Conservation (phyloP, 2,113 vertebrate genomes). For the Megaleporinus macrocephalus region DNA sequence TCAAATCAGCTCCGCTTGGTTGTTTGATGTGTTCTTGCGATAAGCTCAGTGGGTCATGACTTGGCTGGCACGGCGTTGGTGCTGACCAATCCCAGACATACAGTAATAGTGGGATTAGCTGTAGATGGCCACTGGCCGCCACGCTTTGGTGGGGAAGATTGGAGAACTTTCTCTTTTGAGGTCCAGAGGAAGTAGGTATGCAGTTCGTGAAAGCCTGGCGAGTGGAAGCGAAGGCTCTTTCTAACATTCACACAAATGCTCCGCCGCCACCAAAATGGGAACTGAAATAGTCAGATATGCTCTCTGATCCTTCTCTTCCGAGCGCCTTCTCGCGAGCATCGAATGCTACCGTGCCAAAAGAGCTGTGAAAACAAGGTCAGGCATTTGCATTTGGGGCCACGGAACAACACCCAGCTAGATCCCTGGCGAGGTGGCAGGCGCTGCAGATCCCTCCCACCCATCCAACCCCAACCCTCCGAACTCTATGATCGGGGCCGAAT, state of each 20-base stretch:
- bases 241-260: too few species aligned
- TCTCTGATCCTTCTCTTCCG: constrained; percentile 37
- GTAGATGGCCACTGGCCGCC: too few species aligned
- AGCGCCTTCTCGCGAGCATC: neutral
- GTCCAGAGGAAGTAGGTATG: too few species aligned
- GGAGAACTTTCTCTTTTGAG: too few species aligned
- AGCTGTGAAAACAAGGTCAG: constrained; percentile 54
- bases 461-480: neutral
- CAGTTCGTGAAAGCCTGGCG: neutral
- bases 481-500: constrained; percentile 20
- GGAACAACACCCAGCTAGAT: constrained; percentile 23
- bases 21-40: neutral
- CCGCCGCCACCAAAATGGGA: constrained; percentile 3
- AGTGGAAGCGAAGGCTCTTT: too few species aligned
- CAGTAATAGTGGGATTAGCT: neutral
- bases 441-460: neutral
- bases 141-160: too few species aligned
- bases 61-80: too few species aligned
- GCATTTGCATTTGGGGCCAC: constrained; percentile 50
- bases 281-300: constrained; percentile 23
- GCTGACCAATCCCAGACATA: too few species aligned
- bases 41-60: neutral
- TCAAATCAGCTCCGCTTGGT: neutral
- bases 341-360: neutral
- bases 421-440: neutral